Conservation (phyloP, 2,797 vertebrate genomes). For the Pseudopleuronectes americanus region DNA sequence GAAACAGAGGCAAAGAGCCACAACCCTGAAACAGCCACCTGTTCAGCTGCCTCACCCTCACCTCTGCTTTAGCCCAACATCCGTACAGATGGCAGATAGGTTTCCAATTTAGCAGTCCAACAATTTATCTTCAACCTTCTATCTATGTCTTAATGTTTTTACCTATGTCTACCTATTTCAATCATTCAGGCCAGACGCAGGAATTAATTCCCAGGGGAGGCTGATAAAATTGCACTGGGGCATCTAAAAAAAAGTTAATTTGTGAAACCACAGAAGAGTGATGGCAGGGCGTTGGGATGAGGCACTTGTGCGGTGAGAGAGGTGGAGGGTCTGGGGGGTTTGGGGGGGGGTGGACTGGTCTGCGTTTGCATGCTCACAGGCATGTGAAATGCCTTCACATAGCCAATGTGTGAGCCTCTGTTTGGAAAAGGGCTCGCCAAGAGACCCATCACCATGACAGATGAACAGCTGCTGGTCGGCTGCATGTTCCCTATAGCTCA, state of each 20-base stretch:
- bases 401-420: constrained; percentile 70
- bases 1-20: background rate
- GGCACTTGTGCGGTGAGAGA: background rate
- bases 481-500: constrained; percentile 49
- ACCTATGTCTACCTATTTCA: too few relatives aligned
- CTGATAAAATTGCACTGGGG: too few relatives aligned
- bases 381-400: constrained; percentile 70
- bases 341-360: constrained; percentile 36
- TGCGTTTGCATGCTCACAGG: constrained; percentile 66
- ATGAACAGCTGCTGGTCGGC: constrained; percentile 70
- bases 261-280: background rate
- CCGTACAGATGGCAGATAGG: too few relatives aligned
- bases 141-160: background rate
- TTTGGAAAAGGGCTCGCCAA: constrained; percentile 73
- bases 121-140: background rate
- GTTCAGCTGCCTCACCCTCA: background rate
- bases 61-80: background rate
- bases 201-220: too few relatives aligned
- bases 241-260: background rate
- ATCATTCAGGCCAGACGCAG: too few relatives aligned
- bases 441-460: constrained; percentile 70
- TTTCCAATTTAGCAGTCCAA: too few relatives aligned
- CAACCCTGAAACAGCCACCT: background rate
- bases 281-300: background rate
- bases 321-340: background rate